Evolutionary conservation across 2,797 vertebrate genomes (phyloP).

Genomic region (Sebastes nivosus): DNA sequence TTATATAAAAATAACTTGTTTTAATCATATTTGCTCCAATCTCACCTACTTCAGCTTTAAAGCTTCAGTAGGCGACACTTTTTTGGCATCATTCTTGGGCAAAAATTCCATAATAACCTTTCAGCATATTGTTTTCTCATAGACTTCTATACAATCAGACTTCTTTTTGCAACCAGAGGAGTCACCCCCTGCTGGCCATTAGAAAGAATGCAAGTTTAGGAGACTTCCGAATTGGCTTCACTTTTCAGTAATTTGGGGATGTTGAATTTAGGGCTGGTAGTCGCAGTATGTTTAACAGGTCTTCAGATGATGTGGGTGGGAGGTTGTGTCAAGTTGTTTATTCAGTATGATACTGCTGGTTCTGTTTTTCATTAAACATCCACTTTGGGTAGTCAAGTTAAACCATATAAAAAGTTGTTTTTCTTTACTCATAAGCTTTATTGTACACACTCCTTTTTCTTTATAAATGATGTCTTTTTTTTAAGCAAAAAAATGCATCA

Average conservation of each 20-base stretch:
- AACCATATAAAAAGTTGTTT: not conserved
- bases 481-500: not conserved
- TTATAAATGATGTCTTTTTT: not conserved
- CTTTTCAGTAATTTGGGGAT: not conserved
- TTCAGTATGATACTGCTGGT: not conserved
- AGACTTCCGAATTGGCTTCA: accelerated
- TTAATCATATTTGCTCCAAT: too few relatives aligned
- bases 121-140: too few relatives aligned
- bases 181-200: too few relatives aligned
- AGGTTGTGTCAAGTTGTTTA: not conserved
- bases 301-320: not conserved
- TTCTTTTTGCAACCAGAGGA: too few relatives aligned
- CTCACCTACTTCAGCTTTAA: too few relatives aligned
- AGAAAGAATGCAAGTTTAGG: too few relatives aligned
- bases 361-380: not conserved
- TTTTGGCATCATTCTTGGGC: too few relatives aligned
- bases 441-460: not conserved
- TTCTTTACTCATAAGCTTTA: not conserved
- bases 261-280: not conserved
- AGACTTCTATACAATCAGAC: too few relatives aligned
- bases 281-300: not conserved
- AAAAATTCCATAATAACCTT: too few relatives aligned
- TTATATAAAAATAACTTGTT: too few relatives aligned
- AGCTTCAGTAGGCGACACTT: accelerated
- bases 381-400: not conserved